Percentiles rank a stretch among this genome's conserved stretches.
Evolutionary conservation across 2,888 invertebrate species (phyloP).

Genomic region (Hirudinaria manillensis): DNA sequence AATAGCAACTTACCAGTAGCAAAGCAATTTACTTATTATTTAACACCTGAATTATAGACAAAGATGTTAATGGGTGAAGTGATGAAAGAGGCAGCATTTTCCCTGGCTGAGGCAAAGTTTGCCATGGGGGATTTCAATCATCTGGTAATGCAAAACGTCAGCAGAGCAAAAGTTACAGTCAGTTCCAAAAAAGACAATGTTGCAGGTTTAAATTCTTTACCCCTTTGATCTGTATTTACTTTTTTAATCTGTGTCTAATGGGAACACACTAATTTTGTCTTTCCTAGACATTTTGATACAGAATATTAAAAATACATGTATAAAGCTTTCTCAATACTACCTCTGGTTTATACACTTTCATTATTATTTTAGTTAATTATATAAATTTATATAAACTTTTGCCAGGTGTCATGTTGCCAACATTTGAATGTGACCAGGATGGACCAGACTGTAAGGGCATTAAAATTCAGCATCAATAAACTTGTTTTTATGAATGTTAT

Average conservation of each 20-base stretch:
- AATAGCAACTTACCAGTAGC: background rate
- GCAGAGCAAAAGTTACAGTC: slow-evolving; percentile 92
- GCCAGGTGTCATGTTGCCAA: slow-evolving; percentile 84
- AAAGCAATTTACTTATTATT: background rate
- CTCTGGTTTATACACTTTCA: background rate
- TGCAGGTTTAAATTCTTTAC: slow-evolving; percentile 64
- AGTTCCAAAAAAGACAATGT: slow-evolving; percentile 94
- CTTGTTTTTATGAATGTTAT: no score
- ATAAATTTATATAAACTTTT: slow-evolving; percentile 14
- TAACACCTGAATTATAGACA: slow-evolving; percentile 62
- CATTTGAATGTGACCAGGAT: slow-evolving; percentile 89
- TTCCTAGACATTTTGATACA: slow-evolving; percentile 45
- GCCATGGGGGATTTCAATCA: slow-evolving; percentile 97
- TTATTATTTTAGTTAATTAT: background rate
- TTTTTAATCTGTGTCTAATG: slow-evolving; percentile 31
- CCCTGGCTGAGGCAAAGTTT: slow-evolving; percentile 95
- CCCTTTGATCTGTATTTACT: background rate
- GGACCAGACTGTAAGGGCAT: slow-evolving; percentile 71
- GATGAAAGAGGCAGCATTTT: slow-evolving; percentile 98
- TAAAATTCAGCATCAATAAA: no score
- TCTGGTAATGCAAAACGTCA: slow-evolving; percentile 93
- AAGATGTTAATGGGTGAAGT: slow-evolving; percentile 96
- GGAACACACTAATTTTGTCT: slow-evolving; percentile 49
- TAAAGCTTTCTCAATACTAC: background rate
- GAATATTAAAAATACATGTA: background rate